Evolutionary conservation across 2,888 invertebrate species (phyloP).

Genomic region (Sclerodermus sp.): DNA sequence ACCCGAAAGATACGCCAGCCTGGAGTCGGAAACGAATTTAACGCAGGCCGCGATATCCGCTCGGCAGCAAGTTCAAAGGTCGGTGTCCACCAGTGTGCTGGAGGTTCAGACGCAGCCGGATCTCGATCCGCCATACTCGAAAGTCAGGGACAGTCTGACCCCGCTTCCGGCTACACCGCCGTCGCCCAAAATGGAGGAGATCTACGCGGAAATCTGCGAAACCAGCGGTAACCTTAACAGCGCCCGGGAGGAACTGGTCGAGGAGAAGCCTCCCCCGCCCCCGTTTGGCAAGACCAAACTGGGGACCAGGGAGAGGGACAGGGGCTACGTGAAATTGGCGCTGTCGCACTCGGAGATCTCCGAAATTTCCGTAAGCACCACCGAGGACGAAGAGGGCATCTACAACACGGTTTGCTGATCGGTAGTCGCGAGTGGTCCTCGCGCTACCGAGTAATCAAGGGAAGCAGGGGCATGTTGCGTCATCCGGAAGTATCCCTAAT

Average conservation of each 20-base stretch:
- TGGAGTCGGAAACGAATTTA: constrained; percentile 49
- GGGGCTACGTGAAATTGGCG: constrained; percentile 48
- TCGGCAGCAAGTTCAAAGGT: constrained; percentile 48
- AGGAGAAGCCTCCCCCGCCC: constrained; percentile 36
- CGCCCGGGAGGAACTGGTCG: constrained; percentile 17
- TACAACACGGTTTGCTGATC: constrained; percentile 56
- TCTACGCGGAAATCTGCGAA: constrained; percentile 56
- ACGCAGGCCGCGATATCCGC: constrained; percentile 27
- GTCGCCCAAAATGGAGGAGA: constrained; percentile 41
- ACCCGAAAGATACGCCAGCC: constrained; percentile 50
- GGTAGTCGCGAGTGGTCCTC: too few species aligned
- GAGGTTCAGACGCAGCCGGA: constrained; percentile 44
- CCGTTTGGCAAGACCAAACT: constrained; percentile 20
- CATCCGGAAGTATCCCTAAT: too few species aligned
- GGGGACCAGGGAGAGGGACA: constrained; percentile 42
- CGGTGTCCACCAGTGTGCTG: constrained; percentile 51
- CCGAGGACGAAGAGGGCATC: constrained; percentile 53
- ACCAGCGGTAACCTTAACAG: constrained; percentile 20
- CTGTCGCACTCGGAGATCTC: constrained; percentile 48
- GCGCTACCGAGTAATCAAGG: too few species aligned
- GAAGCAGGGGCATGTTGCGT: too few species aligned
- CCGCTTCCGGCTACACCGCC: constrained; percentile 47
- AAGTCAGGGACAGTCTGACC: constrained; percentile 52
- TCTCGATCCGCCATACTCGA: constrained; percentile 53
- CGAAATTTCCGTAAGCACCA: constrained; percentile 42